phyloP scores from a whole-genome alignment of 2,888 invertebrate species.

The Parnassius mnemosyne region DNA sequence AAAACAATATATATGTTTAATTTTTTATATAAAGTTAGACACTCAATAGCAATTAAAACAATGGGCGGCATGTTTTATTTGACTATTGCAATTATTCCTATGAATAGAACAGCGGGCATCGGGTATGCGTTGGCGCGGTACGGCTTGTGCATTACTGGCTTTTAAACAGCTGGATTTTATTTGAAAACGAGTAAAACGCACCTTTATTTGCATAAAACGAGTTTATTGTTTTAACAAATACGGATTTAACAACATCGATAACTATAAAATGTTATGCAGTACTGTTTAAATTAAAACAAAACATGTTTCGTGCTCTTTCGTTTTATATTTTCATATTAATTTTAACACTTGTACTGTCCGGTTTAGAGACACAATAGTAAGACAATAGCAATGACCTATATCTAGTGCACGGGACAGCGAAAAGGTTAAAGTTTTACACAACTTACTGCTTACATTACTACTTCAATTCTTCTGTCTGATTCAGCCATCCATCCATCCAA shows the following conservation, averaged over 20 bases:
- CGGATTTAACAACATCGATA: slow-evolving; percentile 45
- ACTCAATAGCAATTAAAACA: slow-evolving; percentile 27
- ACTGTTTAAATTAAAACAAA: slow-evolving; percentile 2
- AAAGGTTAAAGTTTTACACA: no score
- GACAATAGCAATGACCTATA: no score
- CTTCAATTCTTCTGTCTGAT: slow-evolving; percentile 5
- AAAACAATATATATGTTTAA: slow-evolving; percentile 4
- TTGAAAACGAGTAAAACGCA: slow-evolving; percentile 50
- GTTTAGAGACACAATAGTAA: no score
- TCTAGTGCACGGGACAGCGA: no score
- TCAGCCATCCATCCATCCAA: no score
- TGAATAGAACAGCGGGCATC: slow-evolving; percentile 31
- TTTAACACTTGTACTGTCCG: no score
- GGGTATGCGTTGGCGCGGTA: slow-evolving; percentile 30
- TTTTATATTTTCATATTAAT: no score
- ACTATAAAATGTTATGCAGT: slow-evolving; percentile 23
- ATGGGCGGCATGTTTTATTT: slow-evolving; percentile 37
- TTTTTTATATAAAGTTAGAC: slow-evolving; percentile 22
- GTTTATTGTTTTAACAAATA: slow-evolving; percentile 54
- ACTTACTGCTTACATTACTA: no score
- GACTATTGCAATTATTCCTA: slow-evolving; percentile 35
- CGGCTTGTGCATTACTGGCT: slow-evolving; percentile 44
- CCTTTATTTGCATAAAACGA: slow-evolving; percentile 52
- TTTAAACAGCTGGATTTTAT: slow-evolving; percentile 54
- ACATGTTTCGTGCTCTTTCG: no score